phyloP scores from a whole-genome alignment of 2,888 invertebrate genomes.

The Baronia brevicornis region DNA sequence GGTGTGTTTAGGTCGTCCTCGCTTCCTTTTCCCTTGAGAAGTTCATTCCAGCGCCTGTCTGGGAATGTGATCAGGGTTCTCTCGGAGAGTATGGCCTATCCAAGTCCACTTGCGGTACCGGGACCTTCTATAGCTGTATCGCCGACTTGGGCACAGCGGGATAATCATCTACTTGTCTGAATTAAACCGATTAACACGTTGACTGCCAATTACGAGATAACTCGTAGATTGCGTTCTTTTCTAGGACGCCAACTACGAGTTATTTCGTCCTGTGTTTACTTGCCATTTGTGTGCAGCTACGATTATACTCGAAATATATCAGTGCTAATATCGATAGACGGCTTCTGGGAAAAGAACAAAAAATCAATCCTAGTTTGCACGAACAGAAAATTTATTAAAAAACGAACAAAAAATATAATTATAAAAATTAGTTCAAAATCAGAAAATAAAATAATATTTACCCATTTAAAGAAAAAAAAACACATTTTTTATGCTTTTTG shows the following conservation, averaged over 20 bases:
- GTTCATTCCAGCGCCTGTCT: no score
- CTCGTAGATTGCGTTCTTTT: constrained; percentile 18
- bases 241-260: constrained; percentile 24
- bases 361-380: constrained; percentile 5
- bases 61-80: no score
- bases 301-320: constrained; percentile 4
- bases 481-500: no score
- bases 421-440: background rate
- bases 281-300: constrained; percentile 20
- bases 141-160: no score
- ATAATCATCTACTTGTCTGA: background rate
- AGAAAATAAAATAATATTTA: no score
- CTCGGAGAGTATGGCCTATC: no score
- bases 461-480: no score
- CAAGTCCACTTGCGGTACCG: no score
- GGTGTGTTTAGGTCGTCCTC: no score
- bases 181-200: background rate
- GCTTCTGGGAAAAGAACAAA: constrained; percentile 9
- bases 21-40: no score
- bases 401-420: no score
- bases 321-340: constrained; percentile 3
- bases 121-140: no score
- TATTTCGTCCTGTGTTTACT: constrained; percentile 21
- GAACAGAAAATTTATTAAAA: background rate
- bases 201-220: background rate